Conservation (phyloP, 2,888 invertebrate genomes). For the Julus scandinavius region DNA sequence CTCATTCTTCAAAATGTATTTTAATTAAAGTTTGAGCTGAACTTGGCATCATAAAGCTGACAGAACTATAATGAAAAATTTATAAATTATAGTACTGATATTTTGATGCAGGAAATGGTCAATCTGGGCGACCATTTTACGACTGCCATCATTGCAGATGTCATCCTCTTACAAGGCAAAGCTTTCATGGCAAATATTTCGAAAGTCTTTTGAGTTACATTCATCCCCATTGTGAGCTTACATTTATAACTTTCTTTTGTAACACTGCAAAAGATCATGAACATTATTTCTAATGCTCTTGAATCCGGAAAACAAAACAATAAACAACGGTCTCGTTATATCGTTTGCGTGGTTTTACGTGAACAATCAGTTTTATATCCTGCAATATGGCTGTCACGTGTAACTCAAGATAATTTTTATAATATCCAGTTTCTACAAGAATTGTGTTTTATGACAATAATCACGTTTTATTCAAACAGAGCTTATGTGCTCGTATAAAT, state of each 20-base stretch:
- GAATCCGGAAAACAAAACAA: constrained; percentile 36
- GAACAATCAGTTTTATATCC: not conserved
- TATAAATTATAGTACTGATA: not conserved
- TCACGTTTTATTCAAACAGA: not conserved
- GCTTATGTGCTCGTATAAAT: not conserved
- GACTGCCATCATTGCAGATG: not conserved
- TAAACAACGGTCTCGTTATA: constrained; percentile 16
- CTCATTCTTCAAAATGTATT: no score
- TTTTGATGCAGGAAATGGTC: not conserved
- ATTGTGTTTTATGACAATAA: not conserved
- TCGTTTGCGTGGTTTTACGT: not conserved
- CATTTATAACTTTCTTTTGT: not conserved
- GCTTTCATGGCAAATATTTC: not conserved
- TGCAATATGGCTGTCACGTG: not conserved
- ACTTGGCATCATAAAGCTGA: no score
- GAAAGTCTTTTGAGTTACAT: not conserved
- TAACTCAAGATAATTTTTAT: constrained; percentile 37
- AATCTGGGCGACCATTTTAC: constrained; percentile 4
- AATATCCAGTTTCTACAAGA: not conserved
- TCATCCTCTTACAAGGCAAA: not conserved
- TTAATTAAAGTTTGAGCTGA: no score
- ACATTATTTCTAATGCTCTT: constrained; percentile 7
- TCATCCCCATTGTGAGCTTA: not conserved
- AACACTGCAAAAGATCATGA: not conserved
- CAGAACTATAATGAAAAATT: not conserved